phyloP scores from a whole-genome alignment of 2,113 vertebrate genomes.

The Cygnus atratus region DNA sequence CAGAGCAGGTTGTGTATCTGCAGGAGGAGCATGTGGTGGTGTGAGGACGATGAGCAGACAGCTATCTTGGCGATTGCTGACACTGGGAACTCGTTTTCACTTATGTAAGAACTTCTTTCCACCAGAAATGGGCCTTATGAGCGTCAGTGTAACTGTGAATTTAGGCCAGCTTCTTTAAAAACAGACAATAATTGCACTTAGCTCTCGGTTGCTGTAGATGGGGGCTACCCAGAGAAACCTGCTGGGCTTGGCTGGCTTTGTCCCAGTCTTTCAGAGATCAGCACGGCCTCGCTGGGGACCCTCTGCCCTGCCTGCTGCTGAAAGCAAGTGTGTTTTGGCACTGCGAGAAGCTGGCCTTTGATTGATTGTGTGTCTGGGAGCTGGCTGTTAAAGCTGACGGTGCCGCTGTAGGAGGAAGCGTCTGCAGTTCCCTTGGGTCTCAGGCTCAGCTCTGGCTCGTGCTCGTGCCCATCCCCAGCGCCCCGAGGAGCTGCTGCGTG shows the following conservation, averaged over 20 bases:
- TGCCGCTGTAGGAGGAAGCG: not conserved
- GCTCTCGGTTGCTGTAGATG: not conserved
- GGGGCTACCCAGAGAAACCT: not conserved
- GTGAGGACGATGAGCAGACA: not conserved
- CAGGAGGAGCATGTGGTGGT: not conserved
- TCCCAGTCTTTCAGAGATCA: rapidly evolving
- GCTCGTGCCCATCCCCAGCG: not conserved
- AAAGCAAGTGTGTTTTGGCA: not conserved
- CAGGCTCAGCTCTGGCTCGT: not conserved
- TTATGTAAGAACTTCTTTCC: not conserved
- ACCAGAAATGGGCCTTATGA: not conserved
- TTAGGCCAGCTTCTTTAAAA: slow-evolving; percentile 32
- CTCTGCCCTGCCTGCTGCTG: not conserved
- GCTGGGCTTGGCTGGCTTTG: rapidly evolving
- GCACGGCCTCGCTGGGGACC: not conserved
- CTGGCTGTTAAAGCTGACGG: not conserved
- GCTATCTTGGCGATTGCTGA: not conserved
- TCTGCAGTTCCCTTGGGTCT: not conserved
- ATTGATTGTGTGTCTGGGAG: not conserved
- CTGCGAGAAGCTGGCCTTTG: not conserved
- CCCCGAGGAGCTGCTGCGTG: not conserved
- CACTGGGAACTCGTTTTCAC: not conserved
- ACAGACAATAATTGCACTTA: not conserved
- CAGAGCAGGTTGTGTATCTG: not conserved
- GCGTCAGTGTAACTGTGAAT: not conserved